Evolutionary conservation across 1,140 invertebrate species (phyloP), one percentile per base, ranked within the genome.

Genomic region (Alviniconcha marisindica): DNA sequence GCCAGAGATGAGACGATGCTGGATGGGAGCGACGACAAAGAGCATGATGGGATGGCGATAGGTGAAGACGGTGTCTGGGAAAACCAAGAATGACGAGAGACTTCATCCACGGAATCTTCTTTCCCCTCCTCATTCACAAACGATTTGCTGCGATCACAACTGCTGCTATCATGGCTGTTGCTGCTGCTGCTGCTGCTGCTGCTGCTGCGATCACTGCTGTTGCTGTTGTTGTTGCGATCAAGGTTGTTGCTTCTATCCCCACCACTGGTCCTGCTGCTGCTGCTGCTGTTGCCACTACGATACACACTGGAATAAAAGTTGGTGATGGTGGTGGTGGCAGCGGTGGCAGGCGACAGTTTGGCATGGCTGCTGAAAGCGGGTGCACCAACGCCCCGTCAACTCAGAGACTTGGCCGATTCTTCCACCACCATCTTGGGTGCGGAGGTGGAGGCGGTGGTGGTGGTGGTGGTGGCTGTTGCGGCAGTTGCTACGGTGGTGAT

Each of bases 271-370:
- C 5, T 15, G 40, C 24, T 28, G 36, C 24, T 5, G 36, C 36
- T 40, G 36, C 7, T 31, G n/a, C 7, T 31, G 42, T 3, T 71
- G 31, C 36, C 28, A n/a, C 0, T 2, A 51, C 73, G 3, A 48
- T 42, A 15, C 2, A 40, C 18, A 21, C 3, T 38, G 42, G 42
- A 15, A 36, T 31, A 76, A 1, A 76, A 51, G 10, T 76, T 5
- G 42, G 73, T 3, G 42, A 76, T 76, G 73, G 42, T 48, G 44
- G 73, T 76, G 42, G 73, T 76, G 73, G 42, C 14, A n/a, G 42
- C 0, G 24, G 73, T 38, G n/a, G 2, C 21, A n/a, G n/a, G n/a
- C 21, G 21, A 51, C 7, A 7, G 7, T 21, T 33, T 0, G 28
- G 63, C 36, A 40, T 2, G 73, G 28, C 38, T 21, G 40, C 38